phyloP scores from a whole-genome alignment of 23 tunicate species.

The Styela clava region DNA sequence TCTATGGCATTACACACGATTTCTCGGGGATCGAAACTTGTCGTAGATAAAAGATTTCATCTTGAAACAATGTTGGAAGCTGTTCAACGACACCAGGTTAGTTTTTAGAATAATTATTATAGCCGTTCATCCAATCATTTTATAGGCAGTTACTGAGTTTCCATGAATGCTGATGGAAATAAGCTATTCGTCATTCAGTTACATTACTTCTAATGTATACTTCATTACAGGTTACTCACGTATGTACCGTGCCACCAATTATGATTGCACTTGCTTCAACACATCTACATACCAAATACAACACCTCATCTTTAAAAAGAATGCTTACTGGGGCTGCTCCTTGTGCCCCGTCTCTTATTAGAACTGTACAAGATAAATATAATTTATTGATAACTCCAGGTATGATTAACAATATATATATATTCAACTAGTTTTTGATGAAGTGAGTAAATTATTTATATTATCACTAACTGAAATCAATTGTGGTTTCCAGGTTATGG shows the following conservation, averaged over 20 bases:
- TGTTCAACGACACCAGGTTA: slow-evolving; percentile 53
- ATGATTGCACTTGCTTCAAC: slow-evolving; percentile 15
- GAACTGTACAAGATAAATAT: background rate
- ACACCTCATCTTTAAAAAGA: slow-evolving; percentile 36
- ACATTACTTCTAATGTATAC: too few relatives aligned
- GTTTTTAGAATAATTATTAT: too few relatives aligned
- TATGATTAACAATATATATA: too few relatives aligned
- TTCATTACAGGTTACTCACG: slow-evolving; percentile 26
- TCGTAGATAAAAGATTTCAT: slow-evolving; percentile 43
- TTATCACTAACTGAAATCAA: too few relatives aligned
- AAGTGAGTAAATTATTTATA: too few relatives aligned
- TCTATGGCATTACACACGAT: slow-evolving; percentile 1
- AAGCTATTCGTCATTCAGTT: too few relatives aligned
- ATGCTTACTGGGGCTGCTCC: slow-evolving; percentile 52
- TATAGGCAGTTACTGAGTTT: too few relatives aligned
- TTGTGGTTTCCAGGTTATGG: slow-evolving; percentile 75
- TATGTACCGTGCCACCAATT: slow-evolving; percentile 47
- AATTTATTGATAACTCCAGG: background rate
- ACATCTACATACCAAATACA: slow-evolving; percentile 31
- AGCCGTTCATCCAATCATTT: too few relatives aligned
- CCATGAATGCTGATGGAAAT: too few relatives aligned
- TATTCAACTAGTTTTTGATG: too few relatives aligned
- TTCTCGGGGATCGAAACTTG: slow-evolving; percentile 5
- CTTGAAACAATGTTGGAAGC: slow-evolving; percentile 33
- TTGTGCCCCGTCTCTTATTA: background rate